Conservation (phyloP, 37 sponge, comb jelly and placozoan species). For the Tethya wilhelma region DNA sequence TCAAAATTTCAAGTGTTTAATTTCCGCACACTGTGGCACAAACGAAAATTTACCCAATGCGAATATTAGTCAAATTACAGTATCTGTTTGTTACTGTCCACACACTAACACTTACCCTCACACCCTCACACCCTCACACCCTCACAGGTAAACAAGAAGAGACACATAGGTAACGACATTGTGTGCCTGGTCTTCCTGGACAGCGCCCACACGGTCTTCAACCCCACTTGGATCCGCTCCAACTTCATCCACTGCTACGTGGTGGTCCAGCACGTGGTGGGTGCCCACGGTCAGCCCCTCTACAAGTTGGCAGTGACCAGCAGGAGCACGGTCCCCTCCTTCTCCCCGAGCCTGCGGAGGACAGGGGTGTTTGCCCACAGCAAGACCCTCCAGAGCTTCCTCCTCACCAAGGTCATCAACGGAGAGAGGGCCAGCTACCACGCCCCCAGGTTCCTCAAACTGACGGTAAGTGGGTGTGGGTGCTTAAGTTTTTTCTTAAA, state of each 20-base stretch:
- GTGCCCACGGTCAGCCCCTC: slow-evolving; percentile 61
- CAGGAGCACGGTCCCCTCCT: slow-evolving; percentile 67
- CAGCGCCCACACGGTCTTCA: slow-evolving; percentile 77
- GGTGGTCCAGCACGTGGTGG: slow-evolving; percentile 81
- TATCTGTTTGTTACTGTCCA: neutral
- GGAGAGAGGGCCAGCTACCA: slow-evolving; percentile 87
- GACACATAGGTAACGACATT: slow-evolving; percentile 98
- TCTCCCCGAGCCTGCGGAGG: slow-evolving; percentile 52
- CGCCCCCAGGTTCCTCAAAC: slow-evolving; percentile 86
- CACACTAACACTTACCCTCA: neutral
- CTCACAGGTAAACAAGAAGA: slow-evolving; percentile 86
- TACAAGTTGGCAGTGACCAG: slow-evolving; percentile 67
- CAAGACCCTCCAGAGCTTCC: slow-evolving; percentile 60
- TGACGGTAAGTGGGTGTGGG: slow-evolving; percentile 65
- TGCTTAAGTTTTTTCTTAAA: neutral
- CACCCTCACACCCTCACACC: slow-evolving; percentile 35
- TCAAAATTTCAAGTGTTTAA: too few species aligned
- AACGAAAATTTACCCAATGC: too few species aligned
- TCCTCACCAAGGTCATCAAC: slow-evolving; percentile 89
- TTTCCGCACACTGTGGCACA: too few species aligned
- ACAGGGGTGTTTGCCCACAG: slow-evolving; percentile 72
- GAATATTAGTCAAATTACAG: neutral
- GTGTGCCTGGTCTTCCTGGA: slow-evolving; percentile 95
- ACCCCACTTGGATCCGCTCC: slow-evolving; percentile 88
- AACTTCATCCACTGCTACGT: slow-evolving; percentile 95